Conservation (phyloP, 92 coral and sea anemone species). For the Phenganax marumi region DNA sequence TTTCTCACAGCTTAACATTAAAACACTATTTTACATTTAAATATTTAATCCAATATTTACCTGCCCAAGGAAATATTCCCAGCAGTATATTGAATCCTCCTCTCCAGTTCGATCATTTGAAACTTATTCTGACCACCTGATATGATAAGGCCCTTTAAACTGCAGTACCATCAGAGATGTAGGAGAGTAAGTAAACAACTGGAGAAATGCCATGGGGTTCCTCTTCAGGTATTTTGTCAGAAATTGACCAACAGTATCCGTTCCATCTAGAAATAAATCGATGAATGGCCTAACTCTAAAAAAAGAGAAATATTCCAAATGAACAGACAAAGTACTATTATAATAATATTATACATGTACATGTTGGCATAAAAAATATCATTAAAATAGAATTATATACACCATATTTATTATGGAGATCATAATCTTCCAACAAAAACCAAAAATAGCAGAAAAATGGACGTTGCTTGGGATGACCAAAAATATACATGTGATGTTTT, state of each 20-base stretch:
- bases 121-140: slow-evolving; percentile 59
- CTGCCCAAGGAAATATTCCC: slow-evolving; percentile 50
- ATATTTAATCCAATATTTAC: background rate
- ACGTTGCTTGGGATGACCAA: no score
- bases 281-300: slow-evolving; percentile 50
- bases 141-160: slow-evolving; percentile 43
- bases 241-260: slow-evolving; percentile 52
- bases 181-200: slow-evolving; percentile 31
- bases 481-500: no score
- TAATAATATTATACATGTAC: background rate
- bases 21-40: no score
- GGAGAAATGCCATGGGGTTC: slow-evolving; percentile 49
- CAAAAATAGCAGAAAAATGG: no score
- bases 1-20: no score
- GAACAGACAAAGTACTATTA: background rate
- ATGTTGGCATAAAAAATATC: background rate
- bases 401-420: no score
- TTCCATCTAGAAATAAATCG: slow-evolving; percentile 48
- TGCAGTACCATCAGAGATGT: slow-evolving; percentile 37
- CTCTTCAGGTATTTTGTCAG: slow-evolving; percentile 35
- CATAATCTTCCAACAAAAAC: no score
- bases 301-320: slow-evolving; percentile 8
- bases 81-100: slow-evolving; percentile 57
- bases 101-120: slow-evolving; percentile 56
- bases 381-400: slow-evolving; percentile 10